phyloP scores from a whole-genome alignment of 2,797 vertebrate genomes.

The Pampus argenteus region DNA sequence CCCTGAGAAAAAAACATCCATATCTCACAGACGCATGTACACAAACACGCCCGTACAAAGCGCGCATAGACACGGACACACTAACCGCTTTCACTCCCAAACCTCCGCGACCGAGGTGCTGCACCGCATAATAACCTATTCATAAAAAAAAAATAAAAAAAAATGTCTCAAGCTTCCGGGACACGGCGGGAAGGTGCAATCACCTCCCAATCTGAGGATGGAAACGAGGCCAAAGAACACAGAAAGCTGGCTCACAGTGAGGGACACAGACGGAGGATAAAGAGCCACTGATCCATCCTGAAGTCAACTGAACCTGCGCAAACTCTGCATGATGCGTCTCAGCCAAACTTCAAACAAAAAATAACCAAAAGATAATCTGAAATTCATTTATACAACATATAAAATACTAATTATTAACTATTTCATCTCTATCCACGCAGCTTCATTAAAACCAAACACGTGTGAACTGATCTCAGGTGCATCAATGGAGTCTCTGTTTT shows the following conservation, averaged over 20 bases:
- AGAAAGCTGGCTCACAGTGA: too few relatives aligned
- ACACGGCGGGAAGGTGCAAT: slow-evolving; percentile 68
- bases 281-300: slow-evolving; percentile 28
- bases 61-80: slow-evolving; percentile 77
- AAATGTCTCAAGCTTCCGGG: slow-evolving; percentile 76
- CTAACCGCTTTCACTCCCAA: slow-evolving; percentile 77
- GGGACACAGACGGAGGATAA: slow-evolving; percentile 14
- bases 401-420: too few relatives aligned
- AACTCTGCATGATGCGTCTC: neutral
- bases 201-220: slow-evolving; percentile 69
- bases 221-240: slow-evolving; percentile 71
- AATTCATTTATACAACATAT: neutral
- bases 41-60: slow-evolving; percentile 75
- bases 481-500: slow-evolving; percentile 71
- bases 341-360: neutral
- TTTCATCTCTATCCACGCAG: neutral
- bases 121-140: slow-evolving; percentile 81
- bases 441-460: neutral
- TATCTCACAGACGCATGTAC: slow-evolving; percentile 58
- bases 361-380: neutral
- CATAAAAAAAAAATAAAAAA: slow-evolving; percentile 73
- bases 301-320: neutral
- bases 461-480: slow-evolving; percentile 44
- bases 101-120: slow-evolving; percentile 48
- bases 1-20: slow-evolving; percentile 62